Evolutionary conservation across 2,797 vertebrate genomes (phyloP).

Genomic region (Falco peregrinus): DNA sequence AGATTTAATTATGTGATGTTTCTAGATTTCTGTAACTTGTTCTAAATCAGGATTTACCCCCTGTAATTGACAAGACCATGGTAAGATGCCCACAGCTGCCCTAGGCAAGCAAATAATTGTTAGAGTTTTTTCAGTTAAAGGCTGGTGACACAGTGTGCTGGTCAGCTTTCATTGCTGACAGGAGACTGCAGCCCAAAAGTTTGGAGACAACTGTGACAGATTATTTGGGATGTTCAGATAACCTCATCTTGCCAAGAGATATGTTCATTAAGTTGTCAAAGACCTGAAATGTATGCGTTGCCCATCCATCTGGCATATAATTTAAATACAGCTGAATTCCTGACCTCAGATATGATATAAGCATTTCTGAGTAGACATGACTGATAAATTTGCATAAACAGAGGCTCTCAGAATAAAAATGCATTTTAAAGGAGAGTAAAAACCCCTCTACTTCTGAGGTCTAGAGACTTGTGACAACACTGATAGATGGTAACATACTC

Average conservation of each 20-base stretch:
- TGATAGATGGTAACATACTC: conserved; percentile 7
- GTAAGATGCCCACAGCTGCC: neutral
- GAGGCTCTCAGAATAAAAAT: conserved; percentile 32
- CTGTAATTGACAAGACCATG: neutral
- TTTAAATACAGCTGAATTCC: conserved; percentile 56
- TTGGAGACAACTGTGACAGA: conserved; percentile 49
- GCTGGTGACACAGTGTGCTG: neutral
- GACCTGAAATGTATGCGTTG: conserved; percentile 42
- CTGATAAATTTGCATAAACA: conserved; percentile 55
- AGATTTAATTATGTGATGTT: neutral
- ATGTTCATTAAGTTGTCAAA: conserved; percentile 59
- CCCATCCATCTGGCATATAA: conserved; percentile 45
- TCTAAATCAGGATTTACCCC: neutral
- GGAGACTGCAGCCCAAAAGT: conserved; percentile 8
- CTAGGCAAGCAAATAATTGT: conserved; percentile 24
- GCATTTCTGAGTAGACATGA: conserved; percentile 50
- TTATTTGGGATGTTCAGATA: conserved; percentile 46
- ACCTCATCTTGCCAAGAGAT: conserved; percentile 38
- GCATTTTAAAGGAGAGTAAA: neutral
- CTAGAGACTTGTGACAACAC: neutral
- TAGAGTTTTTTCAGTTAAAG: neutral
- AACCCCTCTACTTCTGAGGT: neutral
- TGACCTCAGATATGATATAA: conserved; percentile 50
- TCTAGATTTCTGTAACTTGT: conserved; percentile 1
- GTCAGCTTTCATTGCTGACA: conserved; percentile 11